These are phyloP conservation scores for Spinibarbus caldwelli DNA, from an alignment of 2,797 vertebrate species.

Conservation along the genomic window DNA sequence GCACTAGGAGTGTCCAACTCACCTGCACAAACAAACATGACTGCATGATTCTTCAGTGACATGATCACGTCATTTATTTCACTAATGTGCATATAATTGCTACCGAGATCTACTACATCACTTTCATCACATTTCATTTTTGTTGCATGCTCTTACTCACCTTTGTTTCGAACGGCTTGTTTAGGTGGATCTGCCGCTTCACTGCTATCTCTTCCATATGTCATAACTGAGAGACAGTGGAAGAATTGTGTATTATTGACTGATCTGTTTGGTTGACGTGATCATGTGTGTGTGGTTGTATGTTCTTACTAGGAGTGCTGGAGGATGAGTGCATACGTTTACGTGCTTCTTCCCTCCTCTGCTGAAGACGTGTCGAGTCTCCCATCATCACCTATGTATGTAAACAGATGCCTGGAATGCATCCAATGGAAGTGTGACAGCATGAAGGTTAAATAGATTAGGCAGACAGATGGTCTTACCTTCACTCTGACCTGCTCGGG, in stretches of 20 bases:
- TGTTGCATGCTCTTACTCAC: neutral
- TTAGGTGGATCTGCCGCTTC: slow-evolving; percentile 15
- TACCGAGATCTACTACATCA: neutral
- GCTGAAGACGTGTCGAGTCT: slow-evolving; percentile 78
- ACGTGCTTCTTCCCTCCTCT: slow-evolving; percentile 75
- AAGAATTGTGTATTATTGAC: neutral
- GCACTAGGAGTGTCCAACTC: slow-evolving; percentile 62
- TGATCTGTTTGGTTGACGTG: neutral
- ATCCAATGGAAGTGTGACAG: neutral
- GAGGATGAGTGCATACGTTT: slow-evolving; percentile 75
- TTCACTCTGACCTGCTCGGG: slow-evolving; percentile 79
- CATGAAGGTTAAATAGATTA: slow-evolving; percentile 9
- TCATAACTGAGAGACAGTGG: slow-evolving; percentile 51
- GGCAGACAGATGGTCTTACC: slow-evolving; percentile 59
- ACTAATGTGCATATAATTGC: neutral
- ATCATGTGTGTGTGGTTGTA: neutral
- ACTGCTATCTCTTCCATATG: slow-evolving; percentile 40
- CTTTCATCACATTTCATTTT: neutral
- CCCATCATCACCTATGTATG: slow-evolving; percentile 77
- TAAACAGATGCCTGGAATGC: neutral
- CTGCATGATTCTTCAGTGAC: neutral
- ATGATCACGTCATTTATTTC: neutral
- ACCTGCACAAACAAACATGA: slow-evolving; percentile 47
- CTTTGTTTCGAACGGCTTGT: slow-evolving; percentile 43
- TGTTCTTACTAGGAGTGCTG: slow-evolving; percentile 66